A percentile compares a stretch with the other conserved stretches of the same genome.
phyloP scores from a whole-genome alignment of 37 sponge, comb jelly and placozoan species.

The Petrosia ficiformis region DNA sequence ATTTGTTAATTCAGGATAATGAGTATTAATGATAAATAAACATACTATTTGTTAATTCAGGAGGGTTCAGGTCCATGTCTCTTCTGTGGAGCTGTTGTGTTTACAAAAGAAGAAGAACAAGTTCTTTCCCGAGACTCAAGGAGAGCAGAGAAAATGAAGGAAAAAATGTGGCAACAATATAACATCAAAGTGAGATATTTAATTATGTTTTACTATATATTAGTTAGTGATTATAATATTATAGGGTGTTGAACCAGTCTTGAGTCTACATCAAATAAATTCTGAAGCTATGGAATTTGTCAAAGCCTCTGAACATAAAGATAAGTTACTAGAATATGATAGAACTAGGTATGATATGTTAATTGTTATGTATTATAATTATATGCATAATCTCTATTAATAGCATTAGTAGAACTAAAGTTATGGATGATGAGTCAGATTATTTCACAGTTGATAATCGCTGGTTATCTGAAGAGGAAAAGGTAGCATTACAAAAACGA shows the following conservation, averaged over 20 bases:
- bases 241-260: too few species aligned
- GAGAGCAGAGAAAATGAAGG: slow-evolving; percentile 57
- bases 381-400: too few species aligned
- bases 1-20: not conserved
- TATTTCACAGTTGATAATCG: slow-evolving; percentile 78
- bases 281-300: too few species aligned
- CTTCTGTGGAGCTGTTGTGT: slow-evolving; percentile 89
- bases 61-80: slow-evolving; percentile 96
- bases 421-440: slow-evolving; percentile 91
- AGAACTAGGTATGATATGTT: slow-evolving; percentile 62
- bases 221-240: not conserved
- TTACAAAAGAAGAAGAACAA: slow-evolving; percentile 73
- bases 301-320: slow-evolving; percentile 76
- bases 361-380: not conserved
- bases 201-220: too few species aligned
- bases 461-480: slow-evolving; percentile 73
- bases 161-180: slow-evolving; percentile 59
- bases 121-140: slow-evolving; percentile 62
- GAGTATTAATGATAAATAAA: not conserved
- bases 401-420: slow-evolving; percentile 72
- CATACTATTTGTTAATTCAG: slow-evolving; percentile 18
- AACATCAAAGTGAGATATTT: slow-evolving; percentile 52
- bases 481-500: slow-evolving; percentile 42
- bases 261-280: too few species aligned
- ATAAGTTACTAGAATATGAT: slow-evolving; percentile 87